Conservation (phyloP, 2,888 invertebrate genomes). For the Zaprionus lineosus region DNA sequence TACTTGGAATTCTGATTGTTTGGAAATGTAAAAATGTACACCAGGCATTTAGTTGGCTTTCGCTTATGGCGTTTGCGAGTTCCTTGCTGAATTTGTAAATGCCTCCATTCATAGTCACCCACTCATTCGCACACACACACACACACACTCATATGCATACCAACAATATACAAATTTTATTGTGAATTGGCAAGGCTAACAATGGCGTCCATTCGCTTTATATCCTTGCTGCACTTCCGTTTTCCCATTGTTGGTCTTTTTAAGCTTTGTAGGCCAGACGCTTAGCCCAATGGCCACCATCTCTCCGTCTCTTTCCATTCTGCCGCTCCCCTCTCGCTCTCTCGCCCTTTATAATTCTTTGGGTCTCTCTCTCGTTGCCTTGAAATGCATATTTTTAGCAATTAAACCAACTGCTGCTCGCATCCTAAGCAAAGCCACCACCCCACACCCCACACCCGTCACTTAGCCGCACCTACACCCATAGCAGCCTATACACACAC, state of each 20-base stretch:
- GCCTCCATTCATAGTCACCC: slow-evolving; percentile 1
- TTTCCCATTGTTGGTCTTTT: slow-evolving; percentile 6
- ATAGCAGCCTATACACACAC: neutral
- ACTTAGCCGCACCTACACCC: too few species aligned
- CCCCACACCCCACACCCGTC: too few species aligned
- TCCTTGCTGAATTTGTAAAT: slow-evolving; percentile 7
- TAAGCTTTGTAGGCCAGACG: slow-evolving; percentile 1
- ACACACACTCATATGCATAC: slow-evolving; percentile 1
- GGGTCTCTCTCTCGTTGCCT: neutral
- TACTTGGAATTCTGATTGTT: too few species aligned
- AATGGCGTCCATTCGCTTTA: slow-evolving; percentile 17
- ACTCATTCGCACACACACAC: neutral
- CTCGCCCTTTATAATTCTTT: neutral
- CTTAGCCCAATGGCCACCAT: neutral
- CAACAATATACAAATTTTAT: slow-evolving; percentile 3
- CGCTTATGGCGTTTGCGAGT: slow-evolving; percentile 3
- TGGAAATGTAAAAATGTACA: too few species aligned
- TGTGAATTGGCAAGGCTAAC: slow-evolving; percentile 10
- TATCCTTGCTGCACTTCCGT: slow-evolving; percentile 23
- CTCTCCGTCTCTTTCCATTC: neutral
- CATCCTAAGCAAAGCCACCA: too few species aligned
- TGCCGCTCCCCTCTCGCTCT: neutral
- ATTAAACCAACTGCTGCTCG: too few species aligned
- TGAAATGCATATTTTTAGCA: slow-evolving; percentile 38
- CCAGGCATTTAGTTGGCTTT: too few species aligned